Evolutionary conservation across 1,140 invertebrate species (phyloP).

Genomic region (Caenorhabditis inopinata): DNA sequence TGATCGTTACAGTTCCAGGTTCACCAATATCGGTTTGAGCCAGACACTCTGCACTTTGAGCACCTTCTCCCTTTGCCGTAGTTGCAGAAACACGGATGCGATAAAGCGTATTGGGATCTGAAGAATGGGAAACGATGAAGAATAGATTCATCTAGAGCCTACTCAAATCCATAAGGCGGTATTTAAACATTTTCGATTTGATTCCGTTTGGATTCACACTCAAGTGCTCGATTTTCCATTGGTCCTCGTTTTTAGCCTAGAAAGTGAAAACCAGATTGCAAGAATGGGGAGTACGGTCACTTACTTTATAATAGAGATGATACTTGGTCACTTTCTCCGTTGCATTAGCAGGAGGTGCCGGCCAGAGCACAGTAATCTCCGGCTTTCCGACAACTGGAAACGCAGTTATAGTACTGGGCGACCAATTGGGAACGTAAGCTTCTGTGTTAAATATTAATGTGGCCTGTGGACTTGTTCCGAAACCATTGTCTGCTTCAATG

Average conservation of each 20-base stretch:
- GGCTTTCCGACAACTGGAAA: background rate
- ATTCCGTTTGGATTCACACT: slow-evolving; percentile 50
- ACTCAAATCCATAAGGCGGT: slow-evolving; percentile 15
- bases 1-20: background rate
- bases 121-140: background rate
- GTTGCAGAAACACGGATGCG: slow-evolving; percentile 56
- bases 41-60: slow-evolving; percentile 53
- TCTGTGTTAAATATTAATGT: slow-evolving; percentile 55
- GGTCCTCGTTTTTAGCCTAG: slow-evolving; percentile 6
- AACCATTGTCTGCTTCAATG: slow-evolving; percentile 62
- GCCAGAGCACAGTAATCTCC: background rate
- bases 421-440: slow-evolving; percentile 13
- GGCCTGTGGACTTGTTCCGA: slow-evolving; percentile 61
- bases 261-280: no score
- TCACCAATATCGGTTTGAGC: slow-evolving; percentile 54
- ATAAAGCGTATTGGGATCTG: slow-evolving; percentile 54
- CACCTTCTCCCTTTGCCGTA: slow-evolving; percentile 61
- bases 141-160: no score
- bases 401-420: background rate
- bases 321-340: slow-evolving; percentile 8
- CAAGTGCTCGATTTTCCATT: slow-evolving; percentile 39
- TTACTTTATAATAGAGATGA: slow-evolving; percentile 20
- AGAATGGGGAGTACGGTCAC: background rate
- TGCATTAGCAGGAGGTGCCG: background rate
- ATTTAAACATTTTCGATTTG: slow-evolving; percentile 30